Evolutionary conservation across 2,888 invertebrate genomes (phyloP).

Genomic region (Caenorhabditis sulstoni): DNA sequence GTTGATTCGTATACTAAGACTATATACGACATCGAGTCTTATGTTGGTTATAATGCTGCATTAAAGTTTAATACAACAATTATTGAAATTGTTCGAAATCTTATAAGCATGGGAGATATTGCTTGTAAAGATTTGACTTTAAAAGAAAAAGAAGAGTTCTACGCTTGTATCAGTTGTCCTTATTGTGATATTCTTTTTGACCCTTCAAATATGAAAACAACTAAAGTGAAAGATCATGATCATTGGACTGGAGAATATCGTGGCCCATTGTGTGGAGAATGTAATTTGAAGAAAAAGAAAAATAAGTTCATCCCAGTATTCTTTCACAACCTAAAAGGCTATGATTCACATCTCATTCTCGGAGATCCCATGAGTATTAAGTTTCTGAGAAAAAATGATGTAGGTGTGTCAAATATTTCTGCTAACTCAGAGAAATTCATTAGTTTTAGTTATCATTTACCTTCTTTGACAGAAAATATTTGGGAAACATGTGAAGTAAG

Average conservation of each 20-base stretch:
- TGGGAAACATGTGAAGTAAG: constrained; percentile 49
- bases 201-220: constrained; percentile 30
- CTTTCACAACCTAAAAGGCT: constrained; percentile 67
- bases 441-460: constrained; percentile 57
- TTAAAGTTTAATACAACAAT: constrained; percentile 54
- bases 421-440: constrained; percentile 60
- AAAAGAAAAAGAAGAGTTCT: constrained; percentile 27
- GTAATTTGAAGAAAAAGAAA: constrained; percentile 59
- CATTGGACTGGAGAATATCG: constrained; percentile 63
- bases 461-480: constrained; percentile 7
- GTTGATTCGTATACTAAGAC: constrained; percentile 55
- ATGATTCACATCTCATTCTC: constrained; percentile 67
- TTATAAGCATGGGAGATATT: constrained; percentile 21
- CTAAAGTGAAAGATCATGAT: constrained; percentile 59
- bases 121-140: constrained; percentile 39
- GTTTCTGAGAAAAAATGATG: constrained; percentile 26
- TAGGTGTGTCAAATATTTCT: constrained; percentile 46
- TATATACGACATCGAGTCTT: constrained; percentile 20
- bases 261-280: constrained; percentile 51
- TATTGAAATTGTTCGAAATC: constrained; percentile 31
- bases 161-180: too few relatives aligned
- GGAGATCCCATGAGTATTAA: constrained; percentile 2
- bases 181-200: constrained; percentile 24
- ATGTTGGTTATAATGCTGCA: constrained; percentile 34
- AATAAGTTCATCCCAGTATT: constrained; percentile 66